Evolutionary conservation across 2,888 invertebrate species (phyloP), one percentile per base, ranked within the genome.

Genomic region (Glyphotaelius pellucidus): DNA sequence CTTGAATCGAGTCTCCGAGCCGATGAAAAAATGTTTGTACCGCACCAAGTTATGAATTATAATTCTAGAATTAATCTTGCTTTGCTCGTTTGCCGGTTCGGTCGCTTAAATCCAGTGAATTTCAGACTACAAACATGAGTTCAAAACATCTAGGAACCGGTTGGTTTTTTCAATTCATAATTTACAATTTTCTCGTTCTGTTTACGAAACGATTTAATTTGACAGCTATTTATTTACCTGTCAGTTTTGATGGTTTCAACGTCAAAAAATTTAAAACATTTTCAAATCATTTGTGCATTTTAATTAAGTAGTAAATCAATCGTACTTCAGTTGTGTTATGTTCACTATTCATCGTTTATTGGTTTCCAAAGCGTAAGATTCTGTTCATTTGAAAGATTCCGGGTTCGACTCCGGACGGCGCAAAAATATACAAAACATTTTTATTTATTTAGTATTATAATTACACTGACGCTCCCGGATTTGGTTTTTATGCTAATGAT

Each of bases 121-220:
- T 25, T 67, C 25, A 67, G 25, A 67, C 47, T 30, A 0, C 9
- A 14, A 91, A 83, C 85, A 91, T 91, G 91, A 91, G 91, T 80
- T 80, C 80, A 3, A 89, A 83, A 11, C 91, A 91, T 85, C 83
- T 91, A 25, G 89, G 89, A 52, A 89, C 84, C 80, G 91, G 91
- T 91, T 89, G 9, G 9, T 67, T 25, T 52, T 52, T 52, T 42
- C 42, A 19, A 52, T 52, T 52, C 52, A 52, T 19, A 4, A 52
- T n/a, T 67, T 25, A 67, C 67, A n/a, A 67, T 67, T 19, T 67
- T 7, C 25, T 25, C 67, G 67, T 67, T 67, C 25, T 25, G 19
- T 67, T 67, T 67, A 67, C 25, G 25, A 67, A 67, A 67, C 7
- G 25, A 19, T 19, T 7, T 67, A 67, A 25, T 52, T 67, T n/a